Evolutionary conservation across 2,797 vertebrate genomes (phyloP).

Genomic region (Poliocrania exsul): DNA sequence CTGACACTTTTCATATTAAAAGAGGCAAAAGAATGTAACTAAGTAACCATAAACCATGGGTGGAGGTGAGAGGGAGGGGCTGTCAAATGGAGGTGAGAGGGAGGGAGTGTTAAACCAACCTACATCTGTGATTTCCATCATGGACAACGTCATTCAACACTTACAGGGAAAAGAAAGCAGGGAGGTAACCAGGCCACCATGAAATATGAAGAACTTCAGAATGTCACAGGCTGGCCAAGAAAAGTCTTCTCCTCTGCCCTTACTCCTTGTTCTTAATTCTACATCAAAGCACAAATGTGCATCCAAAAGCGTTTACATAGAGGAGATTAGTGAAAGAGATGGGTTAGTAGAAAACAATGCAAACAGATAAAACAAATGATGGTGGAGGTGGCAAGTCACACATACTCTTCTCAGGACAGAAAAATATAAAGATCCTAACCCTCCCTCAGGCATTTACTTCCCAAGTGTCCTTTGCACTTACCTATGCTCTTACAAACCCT

Average conservation of each 20-base stretch:
- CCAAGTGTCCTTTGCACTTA: not conserved
- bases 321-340: not conserved
- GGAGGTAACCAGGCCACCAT: not conserved
- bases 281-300: not conserved
- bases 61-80: not conserved
- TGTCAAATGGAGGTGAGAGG: not conserved
- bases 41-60: not conserved
- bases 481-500: not conserved
- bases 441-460: not conserved
- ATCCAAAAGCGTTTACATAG: not conserved
- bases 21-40: not conserved
- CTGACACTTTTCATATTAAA: not conserved
- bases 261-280: not conserved
- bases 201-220: slow-evolving; percentile 3
- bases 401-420: not conserved
- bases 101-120: not conserved
- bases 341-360: not conserved
- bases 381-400: not conserved
- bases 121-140: slow-evolving; percentile 45
- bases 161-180: not conserved
- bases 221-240: not conserved
- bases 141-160: not conserved
- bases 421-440: not conserved
- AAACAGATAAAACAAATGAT: not conserved
- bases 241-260: not conserved